Evolutionary conservation across 1,140 invertebrate genomes (phyloP), one percentile per base, ranked within the genome.

Genomic region (Reticulitermes speratus): DNA sequence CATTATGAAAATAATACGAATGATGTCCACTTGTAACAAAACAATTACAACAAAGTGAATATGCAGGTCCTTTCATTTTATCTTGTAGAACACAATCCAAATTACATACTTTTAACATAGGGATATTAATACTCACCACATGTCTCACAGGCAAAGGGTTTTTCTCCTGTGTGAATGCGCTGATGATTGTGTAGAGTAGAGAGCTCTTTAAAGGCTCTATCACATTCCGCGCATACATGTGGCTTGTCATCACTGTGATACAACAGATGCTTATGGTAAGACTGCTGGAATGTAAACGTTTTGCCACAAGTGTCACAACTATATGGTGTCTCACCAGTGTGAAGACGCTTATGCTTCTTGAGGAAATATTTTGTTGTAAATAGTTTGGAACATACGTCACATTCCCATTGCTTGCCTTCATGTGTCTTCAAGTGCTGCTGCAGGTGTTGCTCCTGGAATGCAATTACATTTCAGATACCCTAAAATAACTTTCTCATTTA

Each of bases 291-390:
- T 44, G 96, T 97, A 91, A 98, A 98, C 1, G 95, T 96, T 91
- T 97, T 97, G 84, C 95, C 95, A 90, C 97, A 98, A 89, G 96
- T 94, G 55, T 93, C 93, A 89, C 97, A 98, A 16, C 94, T 94
- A 89, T 97, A 97, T 0, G 96, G 97, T 93, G 96, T 97, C 92
- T 97, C 96, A 85, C 97, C 96, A 90, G 92, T 92, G 88, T 97
- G 96, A 86, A 97, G 91, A 88, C 96, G 93, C 90, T 96, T 96
- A 89, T 97, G 96, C 91, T 97, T 97, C 91, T 97, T 97, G 69
- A 97, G 90, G 89, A 97, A 97, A 91, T 97, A 97, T 90, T 97
- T 97, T 14, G 96, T 97, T 3, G 96, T 97, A 89, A 97, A 97
- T 90, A 94, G 93, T 92, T 97, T 97, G 75, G 93, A 92, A 90